Conservation (phyloP, 2,888 invertebrate species). For the Trichogramma evanescens region DNA sequence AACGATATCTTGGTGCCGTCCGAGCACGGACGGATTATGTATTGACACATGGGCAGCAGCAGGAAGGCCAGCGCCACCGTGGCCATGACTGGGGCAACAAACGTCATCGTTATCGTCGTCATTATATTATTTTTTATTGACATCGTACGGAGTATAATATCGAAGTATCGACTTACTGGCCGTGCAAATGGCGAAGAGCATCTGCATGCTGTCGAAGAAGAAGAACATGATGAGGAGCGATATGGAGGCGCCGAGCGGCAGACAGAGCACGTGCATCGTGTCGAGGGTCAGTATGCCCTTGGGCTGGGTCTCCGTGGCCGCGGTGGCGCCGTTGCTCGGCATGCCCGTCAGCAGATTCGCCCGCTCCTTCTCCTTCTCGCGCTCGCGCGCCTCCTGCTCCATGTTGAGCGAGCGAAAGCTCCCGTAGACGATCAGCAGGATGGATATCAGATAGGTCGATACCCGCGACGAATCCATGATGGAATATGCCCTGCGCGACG, state of each 20-base stretch:
- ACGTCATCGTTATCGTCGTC: constrained; percentile 1
- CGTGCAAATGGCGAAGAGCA: constrained; percentile 90
- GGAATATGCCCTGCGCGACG: constrained; percentile 71
- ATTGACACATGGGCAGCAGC: constrained; percentile 94
- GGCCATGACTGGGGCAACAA: constrained; percentile 71
- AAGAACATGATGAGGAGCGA: constrained; percentile 97
- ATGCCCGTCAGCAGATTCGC: constrained; percentile 59
- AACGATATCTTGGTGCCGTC: constrained; percentile 81
- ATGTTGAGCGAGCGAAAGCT: constrained; percentile 94
- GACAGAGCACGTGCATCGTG: constrained; percentile 93
- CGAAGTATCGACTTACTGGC: constrained; percentile 67
- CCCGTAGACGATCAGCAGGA: constrained; percentile 94
- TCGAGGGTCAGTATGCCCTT: constrained; percentile 80
- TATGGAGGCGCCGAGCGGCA: constrained; percentile 91
- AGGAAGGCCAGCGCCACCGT: constrained; percentile 95
- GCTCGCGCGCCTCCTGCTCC: constrained; percentile 87
- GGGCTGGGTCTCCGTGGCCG: constrained; percentile 33
- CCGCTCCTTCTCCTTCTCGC: constrained; percentile 67
- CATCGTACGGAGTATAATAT: too few relatives aligned
- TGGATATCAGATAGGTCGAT: constrained; percentile 94
- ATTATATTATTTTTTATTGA: too few relatives aligned
- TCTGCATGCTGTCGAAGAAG: constrained; percentile 98
- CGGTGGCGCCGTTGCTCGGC: constrained; percentile 45
- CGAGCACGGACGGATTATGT: constrained; percentile 78
- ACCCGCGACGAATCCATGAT: constrained; percentile 96